Evolutionary conservation across 92 coral and sea anemone species (phyloP).

Genomic region (Heteractis magnifica): DNA sequence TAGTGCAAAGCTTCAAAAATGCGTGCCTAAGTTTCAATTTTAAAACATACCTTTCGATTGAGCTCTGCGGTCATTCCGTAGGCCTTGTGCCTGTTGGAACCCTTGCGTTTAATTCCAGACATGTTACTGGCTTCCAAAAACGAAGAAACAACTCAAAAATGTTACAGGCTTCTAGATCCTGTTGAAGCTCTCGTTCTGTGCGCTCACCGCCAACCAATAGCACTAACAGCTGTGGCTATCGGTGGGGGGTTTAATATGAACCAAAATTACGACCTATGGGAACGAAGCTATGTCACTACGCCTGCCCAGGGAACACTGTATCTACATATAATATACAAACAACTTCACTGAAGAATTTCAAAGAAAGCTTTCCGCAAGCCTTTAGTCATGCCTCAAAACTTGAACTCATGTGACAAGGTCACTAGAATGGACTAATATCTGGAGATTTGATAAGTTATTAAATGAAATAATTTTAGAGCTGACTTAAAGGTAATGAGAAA

Average conservation of each 20-base stretch:
- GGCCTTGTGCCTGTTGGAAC: constrained; percentile 41
- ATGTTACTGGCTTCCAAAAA: not conserved
- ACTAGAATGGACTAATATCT: not conserved
- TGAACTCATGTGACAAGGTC: not conserved
- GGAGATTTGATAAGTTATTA: not conserved
- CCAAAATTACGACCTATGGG: not conserved
- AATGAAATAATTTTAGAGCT: not conserved
- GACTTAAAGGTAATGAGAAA: not conserved
- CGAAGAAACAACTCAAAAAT: not conserved
- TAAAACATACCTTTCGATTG: constrained; percentile 26
- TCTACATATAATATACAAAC: not conserved
- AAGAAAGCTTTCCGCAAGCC: not conserved
- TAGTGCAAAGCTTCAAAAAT: no score
- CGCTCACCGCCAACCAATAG: not conserved
- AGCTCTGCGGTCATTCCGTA: constrained; percentile 34
- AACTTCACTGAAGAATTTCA: not conserved
- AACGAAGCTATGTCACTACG: not conserved
- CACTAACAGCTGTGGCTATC: not conserved
- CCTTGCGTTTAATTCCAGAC: constrained; percentile 29
- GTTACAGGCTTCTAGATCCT: not conserved
- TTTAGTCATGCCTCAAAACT: not conserved
- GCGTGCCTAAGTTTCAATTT: not conserved
- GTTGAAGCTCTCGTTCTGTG: not conserved
- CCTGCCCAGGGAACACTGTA: not conserved
- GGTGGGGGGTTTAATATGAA: not conserved